Conservation (phyloP, 2,888 invertebrate genomes). For the Omphaloscelis lunosa region DNA sequence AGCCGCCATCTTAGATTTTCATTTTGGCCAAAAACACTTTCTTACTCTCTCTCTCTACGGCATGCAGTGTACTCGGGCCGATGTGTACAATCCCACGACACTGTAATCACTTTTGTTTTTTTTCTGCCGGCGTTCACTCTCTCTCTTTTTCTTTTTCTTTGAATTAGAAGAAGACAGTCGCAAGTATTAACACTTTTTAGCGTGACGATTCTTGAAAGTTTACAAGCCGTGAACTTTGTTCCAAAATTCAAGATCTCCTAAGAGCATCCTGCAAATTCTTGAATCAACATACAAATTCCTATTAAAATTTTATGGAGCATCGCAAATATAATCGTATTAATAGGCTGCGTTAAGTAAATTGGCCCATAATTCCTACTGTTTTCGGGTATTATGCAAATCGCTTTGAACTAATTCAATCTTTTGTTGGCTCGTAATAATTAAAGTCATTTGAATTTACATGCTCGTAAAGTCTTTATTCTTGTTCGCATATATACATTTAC, state of each 20-base stretch:
- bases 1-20: too few species aligned
- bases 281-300: conserved; percentile 31
- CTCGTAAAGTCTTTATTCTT: conserved; percentile 68
- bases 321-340: conserved; percentile 54
- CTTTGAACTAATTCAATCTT: conserved; percentile 74
- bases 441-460: conserved; percentile 74
- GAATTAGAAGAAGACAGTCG: too few species aligned
- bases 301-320: conserved; percentile 49
- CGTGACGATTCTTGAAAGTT: too few species aligned
- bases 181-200: too few species aligned
- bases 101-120: too few species aligned
- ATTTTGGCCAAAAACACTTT: too few species aligned
- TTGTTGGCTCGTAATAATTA: conserved; percentile 77
- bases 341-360: conserved; percentile 64
- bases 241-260: background rate
- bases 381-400: conserved; percentile 74
- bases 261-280: conserved; percentile 4
- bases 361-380: conserved; percentile 56
- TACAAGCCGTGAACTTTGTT: too few species aligned
- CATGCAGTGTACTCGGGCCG: too few species aligned
- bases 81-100: too few species aligned
- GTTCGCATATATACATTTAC: conserved; percentile 45
- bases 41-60: too few species aligned
- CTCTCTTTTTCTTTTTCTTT: too few species aligned
- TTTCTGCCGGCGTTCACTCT: too few species aligned